Evolutionary conservation across 64 coral and sea anemone species (phyloP), one percentile per base, ranked within the genome.

Genomic region (Astreopora myriophthalma): DNA sequence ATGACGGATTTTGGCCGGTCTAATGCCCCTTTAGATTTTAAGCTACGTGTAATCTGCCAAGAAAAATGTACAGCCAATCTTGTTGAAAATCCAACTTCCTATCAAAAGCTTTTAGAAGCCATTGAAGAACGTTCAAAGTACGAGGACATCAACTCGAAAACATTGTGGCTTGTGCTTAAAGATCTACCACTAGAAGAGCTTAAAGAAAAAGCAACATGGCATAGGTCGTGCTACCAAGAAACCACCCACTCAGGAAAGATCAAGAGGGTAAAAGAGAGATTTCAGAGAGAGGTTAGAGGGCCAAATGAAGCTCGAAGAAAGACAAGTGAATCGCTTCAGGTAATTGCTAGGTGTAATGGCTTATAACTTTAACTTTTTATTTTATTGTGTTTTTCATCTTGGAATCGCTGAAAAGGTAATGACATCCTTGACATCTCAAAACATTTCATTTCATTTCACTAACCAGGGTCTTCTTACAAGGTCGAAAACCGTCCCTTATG

Each of bases 11-110:
- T 81, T 61, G 77, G 77, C 77, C 25, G 48, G 77, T 81, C 27
- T 81, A 81, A 81, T 81, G 77, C 77, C 77, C 49, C 77, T 81
- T 81, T 81, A 81, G 44, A 86, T 86, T 86, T 69, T 86, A 86
- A 69, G 29, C 62, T 86, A 44, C 70, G 63, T 42, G 42, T 86
- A 44, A 70, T 86, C 64, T 86, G 77, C 30, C 77, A 80, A 80
- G 40, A 25, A 28, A 52, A 57, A 25, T 55, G 42, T 52, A 32
- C 0, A 28, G 77, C 20, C n/a, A 52, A 22, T 29, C 40, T 80
- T 80, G 42, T 80, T 80, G 77, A 29, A 52, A 80, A 80, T 8
- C 40, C 40, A 44, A 0, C 40, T 44, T 44, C 40, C 40, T 11
- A 44, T 44, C 40, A 44, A 44, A 44, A 44, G 40, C 40, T 44